Evolutionary conservation across 2,797 vertebrate species (phyloP), one percentile per base, ranked within the genome.

Genomic region (Melanotaenia nigrans): DNA sequence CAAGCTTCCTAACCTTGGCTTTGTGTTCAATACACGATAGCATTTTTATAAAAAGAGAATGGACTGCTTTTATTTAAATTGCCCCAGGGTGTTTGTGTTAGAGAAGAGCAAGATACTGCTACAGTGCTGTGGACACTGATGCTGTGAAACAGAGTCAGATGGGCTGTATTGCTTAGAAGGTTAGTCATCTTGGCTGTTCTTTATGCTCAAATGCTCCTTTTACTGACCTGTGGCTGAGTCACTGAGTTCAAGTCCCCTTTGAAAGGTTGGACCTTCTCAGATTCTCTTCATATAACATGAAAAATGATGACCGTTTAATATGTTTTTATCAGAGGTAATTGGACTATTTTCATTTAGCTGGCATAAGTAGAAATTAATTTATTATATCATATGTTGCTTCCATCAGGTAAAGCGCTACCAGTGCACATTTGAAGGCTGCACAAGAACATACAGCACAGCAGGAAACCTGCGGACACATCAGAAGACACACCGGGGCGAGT

Each of bases 391-490:
- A 33, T 8, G 25, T 76, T 47, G 60, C 40, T 5, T 59, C 53
- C 3, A 1, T 14, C 4, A 99, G 98, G 97, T 99, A n/a, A 99
- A 99, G 90, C 94, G 98, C 57, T 99, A 98, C 93, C 97, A 99
- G 93, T 99, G 98, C 91, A 98, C 96, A 82, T 99, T 99, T 10
- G 98, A 98, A 92, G 98, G 98, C 85, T 99, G 98, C 83, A 96
- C 96, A 0, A 95, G 98, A 57, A 99, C 98, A 13, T 99, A 99
- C 84, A 99, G 98, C 94, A 99, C 98, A 14, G 97, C 97, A 0
- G 98, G 98, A 47, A 99, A 99, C 92, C 94, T 99, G 81, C 96
- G 98, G 66, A 99, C 98, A 3, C 98, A 99, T 87, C 97, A 99
- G 90, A 99, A 99, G 90, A 99, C 98, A 0, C 98, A 99, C 78